phyloP scores from a whole-genome alignment of 2,888 invertebrate species.

The Ochlodes sylvanus region DNA sequence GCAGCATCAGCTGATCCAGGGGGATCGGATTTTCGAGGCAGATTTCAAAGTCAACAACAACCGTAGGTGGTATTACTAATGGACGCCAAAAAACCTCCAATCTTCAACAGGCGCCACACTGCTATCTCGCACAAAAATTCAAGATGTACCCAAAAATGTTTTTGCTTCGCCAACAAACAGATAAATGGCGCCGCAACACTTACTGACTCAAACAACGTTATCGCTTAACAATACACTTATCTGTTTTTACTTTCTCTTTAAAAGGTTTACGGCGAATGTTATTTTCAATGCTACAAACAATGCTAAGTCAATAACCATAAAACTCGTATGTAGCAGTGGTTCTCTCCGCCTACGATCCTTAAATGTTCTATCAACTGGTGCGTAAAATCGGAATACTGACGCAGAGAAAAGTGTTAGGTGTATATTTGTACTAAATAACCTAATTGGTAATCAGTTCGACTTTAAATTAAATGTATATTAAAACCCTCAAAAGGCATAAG shows the following conservation, averaged over 20 bases:
- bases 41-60: too few species aligned
- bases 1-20: too few species aligned
- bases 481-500: too few species aligned
- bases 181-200: conserved; percentile 9
- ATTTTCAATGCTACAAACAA: conserved; percentile 30
- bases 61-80: too few species aligned
- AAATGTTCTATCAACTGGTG: conserved; percentile 26
- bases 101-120: too few species aligned
- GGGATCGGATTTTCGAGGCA: too few species aligned
- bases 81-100: too few species aligned
- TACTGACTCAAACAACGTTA: conserved; percentile 13
- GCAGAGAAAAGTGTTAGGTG: conserved; percentile 9
- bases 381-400: conserved; percentile 12
- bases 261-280: conserved; percentile 44
- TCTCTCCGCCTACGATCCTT: conserved; percentile 43
- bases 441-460: too few species aligned
- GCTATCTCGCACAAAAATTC: background rate
- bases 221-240: conserved; percentile 28
- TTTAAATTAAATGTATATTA: too few species aligned
- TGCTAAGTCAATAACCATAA: conserved; percentile 46
- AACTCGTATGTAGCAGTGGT: conserved; percentile 37
- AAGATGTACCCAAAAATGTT: conserved; percentile 1
- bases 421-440: background rate
- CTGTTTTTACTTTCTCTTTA: conserved; percentile 39
- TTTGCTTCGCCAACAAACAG: background rate